Evolutionary conservation across 2,113 vertebrate species (phyloP).

Genomic region (Mola mola): DNA sequence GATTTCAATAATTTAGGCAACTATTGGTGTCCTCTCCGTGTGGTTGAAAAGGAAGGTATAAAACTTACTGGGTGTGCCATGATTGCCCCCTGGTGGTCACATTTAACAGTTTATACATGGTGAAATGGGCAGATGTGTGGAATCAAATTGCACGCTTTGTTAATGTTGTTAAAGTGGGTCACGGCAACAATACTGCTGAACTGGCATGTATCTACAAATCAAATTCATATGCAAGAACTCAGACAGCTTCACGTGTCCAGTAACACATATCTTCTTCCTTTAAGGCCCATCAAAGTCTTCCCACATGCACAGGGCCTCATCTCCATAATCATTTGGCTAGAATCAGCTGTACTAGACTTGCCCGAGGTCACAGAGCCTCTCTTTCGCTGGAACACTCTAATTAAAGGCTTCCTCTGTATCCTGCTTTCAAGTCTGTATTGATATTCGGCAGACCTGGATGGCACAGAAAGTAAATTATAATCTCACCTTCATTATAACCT

Average conservation of each 20-base stretch:
- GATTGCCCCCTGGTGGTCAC: conserved; percentile 57
- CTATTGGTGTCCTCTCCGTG: conserved; percentile 24
- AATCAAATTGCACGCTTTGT: too few species aligned
- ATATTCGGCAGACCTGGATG: conserved; percentile 47
- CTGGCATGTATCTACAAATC: background rate
- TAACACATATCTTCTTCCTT: too few species aligned
- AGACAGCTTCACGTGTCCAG: too few species aligned
- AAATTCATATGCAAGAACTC: too few species aligned
- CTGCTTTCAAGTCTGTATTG: conserved; percentile 60
- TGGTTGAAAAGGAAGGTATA: conserved; percentile 16
- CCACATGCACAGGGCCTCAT: conserved; percentile 32
- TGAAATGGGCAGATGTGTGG: too few species aligned
- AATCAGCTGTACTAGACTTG: conserved; percentile 38
- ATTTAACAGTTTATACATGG: background rate
- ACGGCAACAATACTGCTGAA: background rate
- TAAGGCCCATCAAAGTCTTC: too few species aligned
- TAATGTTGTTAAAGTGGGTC: background rate
- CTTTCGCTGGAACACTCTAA: conserved; percentile 33
- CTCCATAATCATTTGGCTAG: conserved; percentile 47
- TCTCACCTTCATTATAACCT: too few species aligned
- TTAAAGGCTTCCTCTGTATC: conserved; percentile 50
- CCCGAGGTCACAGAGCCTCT: conserved; percentile 39
- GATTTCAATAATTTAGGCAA: conserved; percentile 14
- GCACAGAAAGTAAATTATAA: too few species aligned
- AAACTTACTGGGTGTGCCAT: background rate